A percentile compares a stretch with the other conserved stretches of the same genome.
Conservation (phyloP, 2,797 vertebrate genomes). For the Galaxias olidus region DNA sequence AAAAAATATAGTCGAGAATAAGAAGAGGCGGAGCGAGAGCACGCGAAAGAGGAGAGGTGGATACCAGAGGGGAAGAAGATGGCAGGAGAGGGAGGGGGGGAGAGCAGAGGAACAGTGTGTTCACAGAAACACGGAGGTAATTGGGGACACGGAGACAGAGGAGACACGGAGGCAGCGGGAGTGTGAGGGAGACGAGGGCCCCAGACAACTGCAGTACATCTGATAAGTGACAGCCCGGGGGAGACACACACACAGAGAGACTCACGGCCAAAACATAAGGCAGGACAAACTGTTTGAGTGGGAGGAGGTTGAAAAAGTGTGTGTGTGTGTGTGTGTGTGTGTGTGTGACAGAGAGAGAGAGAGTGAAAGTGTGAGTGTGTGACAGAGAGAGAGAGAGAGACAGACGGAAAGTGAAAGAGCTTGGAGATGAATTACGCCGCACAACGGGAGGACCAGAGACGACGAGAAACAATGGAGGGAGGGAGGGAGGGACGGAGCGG, state of each 20-base stretch:
- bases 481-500: neutral
- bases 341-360: neutral
- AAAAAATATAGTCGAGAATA: neutral
- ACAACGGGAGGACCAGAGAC: neutral
- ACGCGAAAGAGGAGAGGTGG: slow-evolving; percentile 8
- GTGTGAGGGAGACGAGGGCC: neutral
- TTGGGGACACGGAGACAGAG: neutral
- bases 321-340: slow-evolving; percentile 1
- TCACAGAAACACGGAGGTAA: neutral
- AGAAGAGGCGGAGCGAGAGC: slow-evolving; percentile 1
- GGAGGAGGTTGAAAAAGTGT: neutral
- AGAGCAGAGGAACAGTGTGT: neutral
- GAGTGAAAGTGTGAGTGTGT: neutral
- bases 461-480: neutral
- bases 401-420: neutral
- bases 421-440: neutral
- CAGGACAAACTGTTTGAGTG: neutral
- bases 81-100: slow-evolving; percentile 20
- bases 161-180: neutral
- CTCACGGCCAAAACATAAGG: neutral
- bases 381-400: neutral
- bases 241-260: slow-evolving; percentile 5
- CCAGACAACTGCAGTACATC: too few species aligned
- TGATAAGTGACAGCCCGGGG: neutral
- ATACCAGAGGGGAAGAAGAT: slow-evolving; percentile 20